Evolutionary conservation across 1,140 invertebrate genomes (phyloP), one percentile per base, ranked within the genome.

Genomic region (Macrosteles quadrilineatus): DNA sequence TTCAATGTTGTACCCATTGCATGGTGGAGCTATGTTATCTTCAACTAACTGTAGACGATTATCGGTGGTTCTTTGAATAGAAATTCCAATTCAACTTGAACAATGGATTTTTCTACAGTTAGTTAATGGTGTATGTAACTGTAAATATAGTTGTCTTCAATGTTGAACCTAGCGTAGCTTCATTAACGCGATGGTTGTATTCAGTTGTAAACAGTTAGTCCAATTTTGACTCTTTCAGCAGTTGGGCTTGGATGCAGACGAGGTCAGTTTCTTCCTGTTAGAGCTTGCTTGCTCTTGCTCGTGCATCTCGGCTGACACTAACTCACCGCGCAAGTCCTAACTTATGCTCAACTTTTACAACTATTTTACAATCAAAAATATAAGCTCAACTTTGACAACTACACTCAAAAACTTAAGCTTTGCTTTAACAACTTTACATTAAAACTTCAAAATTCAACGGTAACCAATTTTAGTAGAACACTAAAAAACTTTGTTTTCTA

Each of bases 161-260:
- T 27, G 66, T 68, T 69, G 32, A 59, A 40, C 50, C 67, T 73
- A 67, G 68, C 72, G 66, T 70, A 73, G 72, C 72, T 73, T 73
- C 72, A 73, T 73, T 73, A 36, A 43, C 57, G 69, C 69, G 47
- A 65, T 57, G 59, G 71, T 59, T 59, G 27, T 72, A 55, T 50
- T 43, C 12, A 67, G 25, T 59, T n/a, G 19, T 57, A 62, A 72
- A 68, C 43, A 36, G 32, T 68, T 64, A 68, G 67, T 64, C 57
- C 30, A 57, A 29, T 68, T 25, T 65, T 70, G 55, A 57, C 67
- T 73, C 57, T 75, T 73, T 85, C 90, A 91, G 90, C 90, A 91
- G 90, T 89, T 91, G 88, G 89, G 88, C 88, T 88, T 91, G 89
- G 89, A 91, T 87, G 90, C 89, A 86, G 89, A 91, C 85, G 90